phyloP scores from a whole-genome alignment of 2,888 invertebrate species.

The Apamea sordens region DNA sequence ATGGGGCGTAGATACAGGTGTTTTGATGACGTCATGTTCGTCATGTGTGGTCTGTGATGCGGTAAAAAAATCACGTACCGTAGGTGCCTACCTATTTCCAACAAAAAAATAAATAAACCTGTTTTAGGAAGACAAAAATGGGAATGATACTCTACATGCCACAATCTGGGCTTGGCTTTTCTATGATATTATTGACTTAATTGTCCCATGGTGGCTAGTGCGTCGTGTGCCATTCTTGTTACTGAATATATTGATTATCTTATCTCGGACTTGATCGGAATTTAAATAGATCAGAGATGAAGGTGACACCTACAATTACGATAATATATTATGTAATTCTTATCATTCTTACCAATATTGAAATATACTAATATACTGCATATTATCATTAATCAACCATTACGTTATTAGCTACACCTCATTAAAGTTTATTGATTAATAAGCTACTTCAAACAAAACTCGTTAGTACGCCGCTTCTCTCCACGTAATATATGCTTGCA shows the following conservation, averaged over 20 bases:
- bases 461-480: not conserved
- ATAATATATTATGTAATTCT: not conserved
- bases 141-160: no score
- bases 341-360: not conserved
- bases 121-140: no score
- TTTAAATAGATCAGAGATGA: not conserved
- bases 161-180: not conserved
- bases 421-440: slow-evolving; percentile 5
- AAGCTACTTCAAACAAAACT: slow-evolving; percentile 22
- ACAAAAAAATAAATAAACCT: no score
- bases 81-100: no score
- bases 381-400: not conserved
- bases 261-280: slow-evolving; percentile 10
- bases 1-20: not conserved
- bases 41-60: not conserved
- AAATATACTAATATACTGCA: no score
- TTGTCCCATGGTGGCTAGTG: no score
- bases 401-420: not conserved
- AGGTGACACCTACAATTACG: not conserved
- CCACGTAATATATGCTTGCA: slow-evolving; percentile 18
- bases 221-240: not conserved
- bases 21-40: slow-evolving; percentile 19
- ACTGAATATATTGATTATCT: not conserved
- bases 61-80: no score
- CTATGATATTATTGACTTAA: not conserved